Evolutionary conservation across 2,113 vertebrate genomes (phyloP), one percentile per base, ranked within the genome.

Genomic region (Rhynchomys soricoides): DNA sequence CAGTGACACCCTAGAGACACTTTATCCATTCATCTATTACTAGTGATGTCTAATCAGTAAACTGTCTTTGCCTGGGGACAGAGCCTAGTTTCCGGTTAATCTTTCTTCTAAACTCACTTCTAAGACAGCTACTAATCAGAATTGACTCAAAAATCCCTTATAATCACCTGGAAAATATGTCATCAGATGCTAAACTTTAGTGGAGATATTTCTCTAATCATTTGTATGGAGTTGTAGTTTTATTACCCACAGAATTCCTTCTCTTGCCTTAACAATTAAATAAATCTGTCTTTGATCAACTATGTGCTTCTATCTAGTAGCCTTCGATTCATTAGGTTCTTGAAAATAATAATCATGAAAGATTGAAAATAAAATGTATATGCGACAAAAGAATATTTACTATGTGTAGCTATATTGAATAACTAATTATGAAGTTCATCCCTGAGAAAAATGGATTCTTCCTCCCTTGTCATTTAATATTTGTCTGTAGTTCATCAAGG

Each of bases 11-110:
- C 29, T 79, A 37, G n/a, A 74, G 68, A 19, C 73, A 77, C 26
- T 71, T 55, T 68, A 62, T n/a, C 26, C 43, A 43, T 73, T 29
- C 43, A 79, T 86, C 45, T 34, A 48, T 73, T 89, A 52, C 34
- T n/a, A n/a, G n/a, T 75, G 29, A 73, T 59, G 45, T 15, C 40
- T 74, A 85, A 89, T 91, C 71, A n/a, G 81, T 90, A 73, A 93
- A 5, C 50, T 43, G 7, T 2, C 8, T 34, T 95, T 64, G 15
- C 34, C 12, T 50, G 9, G 1, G 15, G 52, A 48, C 40, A 91
- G 6, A 11, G 10, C 15, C 22, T 34, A 62, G n/a, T 29, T 40
- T 45, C 8, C 37, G 64, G 34, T 29, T 50, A 55, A 59, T 68
- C 45, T 48, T 81, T 64, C 34, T 70, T 57, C 37, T 50, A 62